Percentiles rank a stretch among this genome's conserved stretches.
Evolutionary conservation across 2,113 vertebrate species (phyloP).

Genomic region (Irena cyanogastra): DNA sequence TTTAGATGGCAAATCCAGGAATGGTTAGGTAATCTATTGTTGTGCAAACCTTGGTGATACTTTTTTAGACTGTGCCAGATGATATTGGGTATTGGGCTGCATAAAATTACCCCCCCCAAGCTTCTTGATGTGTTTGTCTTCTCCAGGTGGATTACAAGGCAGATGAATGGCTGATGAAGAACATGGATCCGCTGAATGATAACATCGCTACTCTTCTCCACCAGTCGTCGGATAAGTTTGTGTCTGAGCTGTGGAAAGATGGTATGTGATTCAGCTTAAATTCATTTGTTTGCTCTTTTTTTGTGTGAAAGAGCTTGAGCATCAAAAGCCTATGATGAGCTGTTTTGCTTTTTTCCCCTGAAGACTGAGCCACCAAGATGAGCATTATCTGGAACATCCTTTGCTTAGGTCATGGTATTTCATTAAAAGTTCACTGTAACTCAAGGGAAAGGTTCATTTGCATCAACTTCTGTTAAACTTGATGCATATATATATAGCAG

Average conservation of each 20-base stretch:
- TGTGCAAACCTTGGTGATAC: background rate
- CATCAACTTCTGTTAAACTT: background rate
- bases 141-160: conserved; percentile 97
- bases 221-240: conserved; percentile 94
- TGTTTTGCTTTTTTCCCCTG: background rate
- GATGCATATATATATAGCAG: background rate
- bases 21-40: background rate
- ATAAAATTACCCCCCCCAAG: background rate
- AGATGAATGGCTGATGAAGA: conserved; percentile 98
- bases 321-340: background rate
- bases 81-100: background rate
- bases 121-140: background rate
- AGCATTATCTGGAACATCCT: background rate
- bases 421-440: background rate
- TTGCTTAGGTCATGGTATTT: background rate
- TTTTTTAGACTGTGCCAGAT: background rate
- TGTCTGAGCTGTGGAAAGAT: conserved; percentile 96
- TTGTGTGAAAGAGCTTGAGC: background rate
- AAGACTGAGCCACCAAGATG: background rate
- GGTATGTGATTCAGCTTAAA: conserved; percentile 78
- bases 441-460: background rate
- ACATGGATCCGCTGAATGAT: conserved; percentile 98
- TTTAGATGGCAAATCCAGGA: background rate
- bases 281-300: background rate
- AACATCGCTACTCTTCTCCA: conserved; percentile 92